Evolutionary conservation across 2,113 vertebrate genomes (phyloP), one percentile per base, ranked within the genome.

Genomic region (Climacteris rufus): DNA sequence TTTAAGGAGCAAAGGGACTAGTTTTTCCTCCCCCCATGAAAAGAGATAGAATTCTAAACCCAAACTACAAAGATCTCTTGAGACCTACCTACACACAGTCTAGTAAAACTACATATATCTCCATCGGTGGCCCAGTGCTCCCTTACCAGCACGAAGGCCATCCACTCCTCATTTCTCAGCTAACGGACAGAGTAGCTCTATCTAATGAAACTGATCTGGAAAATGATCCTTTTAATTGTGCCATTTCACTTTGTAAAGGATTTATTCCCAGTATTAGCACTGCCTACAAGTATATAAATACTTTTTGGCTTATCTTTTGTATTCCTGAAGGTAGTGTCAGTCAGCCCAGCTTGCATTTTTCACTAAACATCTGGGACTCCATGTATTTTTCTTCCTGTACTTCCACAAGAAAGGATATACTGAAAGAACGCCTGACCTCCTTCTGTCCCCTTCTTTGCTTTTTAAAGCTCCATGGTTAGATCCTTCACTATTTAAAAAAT

Each of bases 141-240:
- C 37, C 2, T 1, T 33, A 12, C 15, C 19, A 39, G 9, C 56
- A 60, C 0, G 0, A 69, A 80, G 22, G 11, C 40, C 28, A 53
- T 54, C n/a, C 42, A 13, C 2, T 13, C 37, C 37, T 83, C 16
- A 4, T 59, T 70, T 57, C 53, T 59, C 54, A 86, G n/a, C 21
- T 56, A 28, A 25, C 37, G 65, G 61, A 53, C 9, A 45, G 17
- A 37, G 23, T 11, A 57, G 7, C 9, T 60, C 15, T 31, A 1
- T 16, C 16, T 81, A 39, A 61, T 37, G 24, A 11, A 53, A 39
- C 16, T 0, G 0, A 50, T 9, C 9, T 61, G 45, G 60, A 96
- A 86, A n/a, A n/a, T n/a, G n/a, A n/a, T 87, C 28, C 9, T 66
- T 42, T 83, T 52, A 33, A 25, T 69, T 21, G 63, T 14, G 22